Conservation (phyloP, 2,113 vertebrate species). For the Pardalotus punctatus region DNA sequence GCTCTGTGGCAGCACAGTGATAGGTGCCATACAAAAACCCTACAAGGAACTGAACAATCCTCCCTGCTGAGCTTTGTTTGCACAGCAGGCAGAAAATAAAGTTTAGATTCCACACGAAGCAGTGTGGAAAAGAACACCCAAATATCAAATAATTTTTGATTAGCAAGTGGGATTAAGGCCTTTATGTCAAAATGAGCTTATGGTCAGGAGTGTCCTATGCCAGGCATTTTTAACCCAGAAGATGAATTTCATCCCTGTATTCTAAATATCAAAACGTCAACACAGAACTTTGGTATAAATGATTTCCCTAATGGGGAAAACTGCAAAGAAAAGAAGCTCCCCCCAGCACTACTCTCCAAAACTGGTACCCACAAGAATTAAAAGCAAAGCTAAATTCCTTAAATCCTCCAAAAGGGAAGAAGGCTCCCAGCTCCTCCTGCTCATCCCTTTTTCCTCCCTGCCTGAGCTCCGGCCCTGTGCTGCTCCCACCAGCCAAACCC, state of each 20-base stretch:
- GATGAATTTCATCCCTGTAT: background rate
- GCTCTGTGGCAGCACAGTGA: background rate
- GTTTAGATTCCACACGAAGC: background rate
- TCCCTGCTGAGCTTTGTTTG: background rate
- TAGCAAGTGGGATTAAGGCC: no score
- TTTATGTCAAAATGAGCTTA: background rate
- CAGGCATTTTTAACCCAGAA: background rate
- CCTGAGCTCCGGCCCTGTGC: background rate
- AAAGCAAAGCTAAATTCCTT: background rate
- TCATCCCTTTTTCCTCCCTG: background rate
- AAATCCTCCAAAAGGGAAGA: accelerated
- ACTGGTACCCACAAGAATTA: background rate
- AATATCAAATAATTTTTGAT: background rate
- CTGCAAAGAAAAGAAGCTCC: background rate
- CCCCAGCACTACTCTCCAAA: background rate
- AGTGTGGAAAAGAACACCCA: background rate
- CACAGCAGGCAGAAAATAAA: background rate
- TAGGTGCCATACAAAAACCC: background rate
- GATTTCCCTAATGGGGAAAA: background rate
- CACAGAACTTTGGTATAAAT: background rate
- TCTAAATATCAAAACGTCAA: background rate
- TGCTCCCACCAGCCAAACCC: no score
- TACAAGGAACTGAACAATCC: background rate
- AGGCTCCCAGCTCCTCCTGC: background rate
- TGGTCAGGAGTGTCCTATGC: background rate